phyloP scores from a whole-genome alignment of 1,140 invertebrate species.

The Diabrotica undecimpunctata region DNA sequence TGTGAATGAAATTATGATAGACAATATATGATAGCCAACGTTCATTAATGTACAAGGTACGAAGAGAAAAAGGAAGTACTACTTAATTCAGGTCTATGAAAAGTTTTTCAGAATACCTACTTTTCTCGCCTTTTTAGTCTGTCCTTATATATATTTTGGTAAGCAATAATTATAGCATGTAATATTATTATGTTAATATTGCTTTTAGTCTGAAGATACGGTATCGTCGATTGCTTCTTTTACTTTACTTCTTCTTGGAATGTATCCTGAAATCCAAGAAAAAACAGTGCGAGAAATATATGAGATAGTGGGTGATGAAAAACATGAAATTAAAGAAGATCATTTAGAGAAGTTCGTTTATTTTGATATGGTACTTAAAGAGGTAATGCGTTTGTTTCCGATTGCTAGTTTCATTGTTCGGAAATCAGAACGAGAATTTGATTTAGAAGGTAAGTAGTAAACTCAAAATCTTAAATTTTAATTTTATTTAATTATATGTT shows the following conservation, averaged over 20 bases:
- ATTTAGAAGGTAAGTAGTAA: conserved; percentile 51
- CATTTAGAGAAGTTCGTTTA: conserved; percentile 62
- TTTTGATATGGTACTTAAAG: conserved; percentile 70
- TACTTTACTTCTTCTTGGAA: conserved; percentile 28
- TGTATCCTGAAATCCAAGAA: conserved; percentile 33
- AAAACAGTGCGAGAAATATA: conserved; percentile 26
- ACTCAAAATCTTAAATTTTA: neutral
- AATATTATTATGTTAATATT: neutral
- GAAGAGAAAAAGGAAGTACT: no score
- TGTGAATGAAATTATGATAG: no score
- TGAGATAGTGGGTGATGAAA: conserved; percentile 23
- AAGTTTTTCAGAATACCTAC: no score
- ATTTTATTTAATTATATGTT: no score
- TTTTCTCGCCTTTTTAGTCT: no score
- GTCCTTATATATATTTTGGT: no score
- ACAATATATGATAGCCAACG: no score
- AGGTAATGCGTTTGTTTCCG: conserved; percentile 64
- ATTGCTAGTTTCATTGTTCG: conserved; percentile 70
- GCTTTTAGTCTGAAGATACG: conserved; percentile 34
- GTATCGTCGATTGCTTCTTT: conserved; percentile 22
- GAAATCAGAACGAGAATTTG: conserved; percentile 55
- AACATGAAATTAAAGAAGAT: conserved; percentile 6
- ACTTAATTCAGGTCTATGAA: no score
- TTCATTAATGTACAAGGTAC: no score
- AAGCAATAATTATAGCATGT: no score